A percentile compares a stretch with the other conserved stretches of the same genome.
Conservation (phyloP, 2,113 vertebrate genomes). For the Callithrix jacchus region DNA sequence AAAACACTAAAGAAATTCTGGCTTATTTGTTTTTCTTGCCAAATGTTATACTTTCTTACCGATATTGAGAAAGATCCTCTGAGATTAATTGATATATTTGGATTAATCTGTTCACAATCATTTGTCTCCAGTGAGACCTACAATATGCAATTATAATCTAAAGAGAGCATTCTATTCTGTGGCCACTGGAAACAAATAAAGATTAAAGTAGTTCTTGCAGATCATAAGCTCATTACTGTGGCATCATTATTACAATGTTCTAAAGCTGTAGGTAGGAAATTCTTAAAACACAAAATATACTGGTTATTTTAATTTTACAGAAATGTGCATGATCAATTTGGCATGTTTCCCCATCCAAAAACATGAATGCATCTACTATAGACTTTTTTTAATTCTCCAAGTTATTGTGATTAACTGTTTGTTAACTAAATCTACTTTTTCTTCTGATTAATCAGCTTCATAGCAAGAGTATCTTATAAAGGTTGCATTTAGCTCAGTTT, state of each 20-base stretch:
- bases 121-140: not conserved
- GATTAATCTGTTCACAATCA: not conserved
- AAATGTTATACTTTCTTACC: not conserved
- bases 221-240: not conserved
- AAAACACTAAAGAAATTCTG: not conserved
- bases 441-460: not conserved
- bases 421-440: not conserved
- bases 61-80: not conserved
- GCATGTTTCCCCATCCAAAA: not conserved
- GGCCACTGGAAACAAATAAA: not conserved
- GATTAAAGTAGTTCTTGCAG: not conserved
- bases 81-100: not conserved
- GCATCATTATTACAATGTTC: not conserved
- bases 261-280: not conserved
- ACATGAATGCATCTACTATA: not conserved
- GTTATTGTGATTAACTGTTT: not conserved
- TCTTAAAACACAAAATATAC: not conserved
- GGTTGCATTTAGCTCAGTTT: not conserved
- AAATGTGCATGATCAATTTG: not conserved
- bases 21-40: not conserved
- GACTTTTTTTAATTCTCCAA: not conserved
- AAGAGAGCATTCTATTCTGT: not conserved
- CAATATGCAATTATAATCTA: not conserved
- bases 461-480: not conserved
- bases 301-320: constrained; percentile 18